Conservation (phyloP, 2,888 invertebrate species). For the Apamea monoglypha region DNA sequence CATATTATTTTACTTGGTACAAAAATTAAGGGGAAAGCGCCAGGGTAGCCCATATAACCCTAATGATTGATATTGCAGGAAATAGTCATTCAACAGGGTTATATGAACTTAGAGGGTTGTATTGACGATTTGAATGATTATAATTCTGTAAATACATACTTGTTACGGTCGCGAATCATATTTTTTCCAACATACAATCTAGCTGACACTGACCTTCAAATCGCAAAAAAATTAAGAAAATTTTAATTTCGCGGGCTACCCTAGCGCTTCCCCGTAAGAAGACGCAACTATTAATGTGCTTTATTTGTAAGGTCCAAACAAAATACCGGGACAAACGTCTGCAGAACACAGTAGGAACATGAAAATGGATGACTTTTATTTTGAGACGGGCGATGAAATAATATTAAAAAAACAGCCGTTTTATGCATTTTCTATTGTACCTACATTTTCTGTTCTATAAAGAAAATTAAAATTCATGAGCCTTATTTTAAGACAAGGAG, state of each 20-base stretch:
- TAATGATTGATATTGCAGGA: too few species aligned
- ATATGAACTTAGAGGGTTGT: too few species aligned
- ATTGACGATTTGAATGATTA: too few species aligned
- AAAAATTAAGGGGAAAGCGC: neutral
- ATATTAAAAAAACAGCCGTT: neutral
- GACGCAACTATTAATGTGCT: neutral
- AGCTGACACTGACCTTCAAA: too few species aligned
- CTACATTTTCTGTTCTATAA: neutral
- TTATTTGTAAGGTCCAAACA: neutral
- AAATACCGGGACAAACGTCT: neutral
- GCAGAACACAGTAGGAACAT: neutral
- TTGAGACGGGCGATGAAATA: neutral
- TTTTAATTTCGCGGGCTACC: too few species aligned
- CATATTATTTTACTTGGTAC: neutral
- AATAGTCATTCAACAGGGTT: too few species aligned
- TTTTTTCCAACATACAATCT: too few species aligned
- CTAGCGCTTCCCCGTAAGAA: neutral
- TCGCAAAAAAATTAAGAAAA: too few species aligned
- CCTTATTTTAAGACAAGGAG: neutral
- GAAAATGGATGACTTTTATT: neutral
- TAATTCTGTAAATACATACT: too few species aligned
- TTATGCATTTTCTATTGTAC: neutral
- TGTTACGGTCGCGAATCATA: too few species aligned
- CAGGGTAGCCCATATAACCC: too few species aligned
- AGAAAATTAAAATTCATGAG: neutral